Conservation (phyloP, 2,113 vertebrate genomes). For the Cyprinodon brontotheroides region DNA sequence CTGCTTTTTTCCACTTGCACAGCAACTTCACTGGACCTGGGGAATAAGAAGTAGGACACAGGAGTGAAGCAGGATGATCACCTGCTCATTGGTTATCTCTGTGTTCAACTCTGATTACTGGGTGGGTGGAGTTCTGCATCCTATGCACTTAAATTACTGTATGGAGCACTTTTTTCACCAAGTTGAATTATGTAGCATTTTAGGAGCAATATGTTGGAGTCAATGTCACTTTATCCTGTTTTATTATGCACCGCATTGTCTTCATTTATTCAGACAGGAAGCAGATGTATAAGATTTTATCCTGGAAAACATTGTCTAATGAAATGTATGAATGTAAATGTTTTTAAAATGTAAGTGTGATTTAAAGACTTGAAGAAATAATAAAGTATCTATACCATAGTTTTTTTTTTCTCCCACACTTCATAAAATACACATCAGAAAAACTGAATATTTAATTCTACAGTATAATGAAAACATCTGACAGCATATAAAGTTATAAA, state of each 20-base stretch:
- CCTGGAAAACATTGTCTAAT: conserved; percentile 9
- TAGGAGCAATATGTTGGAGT: conserved; percentile 18
- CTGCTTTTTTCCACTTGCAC: conserved; percentile 35
- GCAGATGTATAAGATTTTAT: conserved; percentile 25
- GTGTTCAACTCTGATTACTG: conserved; percentile 21
- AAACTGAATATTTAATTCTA: conserved; percentile 36
- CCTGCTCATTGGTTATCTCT: conserved; percentile 11
- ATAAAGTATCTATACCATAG: conserved; percentile 64
- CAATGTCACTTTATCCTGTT: conserved; percentile 16
- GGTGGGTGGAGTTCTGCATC: conserved; percentile 50
- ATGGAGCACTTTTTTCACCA: conserved; percentile 50
- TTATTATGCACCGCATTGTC: conserved; percentile 6
- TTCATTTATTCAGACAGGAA: conserved; percentile 20
- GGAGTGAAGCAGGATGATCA: background rate
- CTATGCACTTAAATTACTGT: background rate
- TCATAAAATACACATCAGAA: conserved; percentile 20
- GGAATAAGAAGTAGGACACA: conserved; percentile 18
- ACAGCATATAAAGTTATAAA: conserved; percentile 58
- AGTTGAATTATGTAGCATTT: conserved; percentile 9
- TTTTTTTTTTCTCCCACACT: background rate
- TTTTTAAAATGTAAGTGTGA: conserved; percentile 51
- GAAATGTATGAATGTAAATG: conserved; percentile 35
- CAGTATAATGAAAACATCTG: conserved; percentile 47
- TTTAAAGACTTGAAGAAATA: conserved; percentile 49
- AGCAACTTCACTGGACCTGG: conserved; percentile 18